Conservation (phyloP, 2,888 invertebrate species). For the Holacanthella duospinosa region DNA sequence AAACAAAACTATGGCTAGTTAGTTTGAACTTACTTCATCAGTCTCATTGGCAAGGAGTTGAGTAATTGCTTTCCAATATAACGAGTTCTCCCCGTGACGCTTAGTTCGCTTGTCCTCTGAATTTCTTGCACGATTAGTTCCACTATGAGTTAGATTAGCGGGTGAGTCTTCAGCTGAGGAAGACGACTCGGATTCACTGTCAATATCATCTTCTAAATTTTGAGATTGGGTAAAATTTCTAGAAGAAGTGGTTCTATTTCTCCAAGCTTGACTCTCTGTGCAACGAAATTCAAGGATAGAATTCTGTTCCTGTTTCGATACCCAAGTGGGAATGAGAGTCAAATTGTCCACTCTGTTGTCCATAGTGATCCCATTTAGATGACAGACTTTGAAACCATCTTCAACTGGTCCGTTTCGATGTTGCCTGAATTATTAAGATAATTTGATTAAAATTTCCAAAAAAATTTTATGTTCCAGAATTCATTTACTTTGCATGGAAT, state of each 20-base stretch:
- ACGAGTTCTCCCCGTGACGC: slow-evolving; percentile 41
- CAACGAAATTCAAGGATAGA: slow-evolving; percentile 27
- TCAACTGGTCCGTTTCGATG: slow-evolving; percentile 46
- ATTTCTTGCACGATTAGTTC: neutral
- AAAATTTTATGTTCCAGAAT: neutral
- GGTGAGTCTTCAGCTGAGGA: slow-evolving; percentile 3
- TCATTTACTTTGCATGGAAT: neutral
- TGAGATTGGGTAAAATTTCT: neutral
- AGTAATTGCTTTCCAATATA: slow-evolving; percentile 47
- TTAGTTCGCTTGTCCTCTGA: slow-evolving; percentile 25
- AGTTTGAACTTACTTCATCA: slow-evolving; percentile 37
- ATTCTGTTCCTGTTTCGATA: slow-evolving; percentile 33
- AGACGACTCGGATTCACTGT: slow-evolving; percentile 19
- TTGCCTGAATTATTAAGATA: slow-evolving; percentile 42
- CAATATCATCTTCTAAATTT: slow-evolving; percentile 12
- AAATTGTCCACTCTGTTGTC: slow-evolving; percentile 47
- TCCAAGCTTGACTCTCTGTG: slow-evolving; percentile 31
- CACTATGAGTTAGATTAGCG: slow-evolving; percentile 5
- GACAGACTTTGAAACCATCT: slow-evolving; percentile 44
- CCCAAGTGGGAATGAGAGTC: slow-evolving; percentile 40
- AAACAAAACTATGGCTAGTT: neutral
- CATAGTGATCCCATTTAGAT: slow-evolving; percentile 46
- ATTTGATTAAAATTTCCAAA: neutral
- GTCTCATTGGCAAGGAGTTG: slow-evolving; percentile 44
- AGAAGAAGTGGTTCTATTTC: neutral